Percentiles rank a stretch among this genome's conserved stretches.
Conservation (phyloP, 2,888 invertebrate genomes). For the Thymelicus lineola region DNA sequence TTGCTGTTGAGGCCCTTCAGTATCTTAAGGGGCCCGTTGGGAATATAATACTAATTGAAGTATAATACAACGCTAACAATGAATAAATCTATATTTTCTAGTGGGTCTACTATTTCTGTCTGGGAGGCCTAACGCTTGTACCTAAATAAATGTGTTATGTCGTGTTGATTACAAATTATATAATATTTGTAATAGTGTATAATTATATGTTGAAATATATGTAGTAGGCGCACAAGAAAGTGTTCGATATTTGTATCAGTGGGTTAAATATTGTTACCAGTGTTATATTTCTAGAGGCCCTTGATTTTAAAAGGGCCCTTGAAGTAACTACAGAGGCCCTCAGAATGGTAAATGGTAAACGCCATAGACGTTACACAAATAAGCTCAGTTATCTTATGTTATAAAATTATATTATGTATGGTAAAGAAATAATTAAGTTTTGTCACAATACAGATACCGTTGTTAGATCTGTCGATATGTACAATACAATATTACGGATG, state of each 20-base stretch:
- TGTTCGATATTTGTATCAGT: no score
- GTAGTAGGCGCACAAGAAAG: not conserved
- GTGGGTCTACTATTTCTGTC: not conserved
- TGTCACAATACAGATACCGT: slow-evolving; percentile 1
- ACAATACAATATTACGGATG: slow-evolving; percentile 19
- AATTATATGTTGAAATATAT: not conserved
- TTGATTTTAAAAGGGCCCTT: no score
- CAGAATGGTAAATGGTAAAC: not conserved
- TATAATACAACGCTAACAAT: no score
- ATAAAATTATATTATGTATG: slow-evolving; percentile 5
- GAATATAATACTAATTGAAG: no score
- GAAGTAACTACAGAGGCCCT: no score
- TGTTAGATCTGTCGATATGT: slow-evolving; percentile 10
- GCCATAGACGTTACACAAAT: not conserved
- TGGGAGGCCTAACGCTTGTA: slow-evolving; percentile 2
- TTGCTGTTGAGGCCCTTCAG: no score
- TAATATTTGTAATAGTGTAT: not conserved
- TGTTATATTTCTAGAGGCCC: no score
- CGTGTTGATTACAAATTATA: not conserved
- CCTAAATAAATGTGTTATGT: not conserved
- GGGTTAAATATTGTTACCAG: no score
- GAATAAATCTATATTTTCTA: no score
- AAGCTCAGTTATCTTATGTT: slow-evolving; percentile 12
- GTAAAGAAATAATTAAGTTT: not conserved
- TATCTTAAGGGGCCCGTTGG: no score